Evolutionary conservation across 2,888 invertebrate genomes (phyloP).

Genomic region (Latrodectus hesperus): DNA sequence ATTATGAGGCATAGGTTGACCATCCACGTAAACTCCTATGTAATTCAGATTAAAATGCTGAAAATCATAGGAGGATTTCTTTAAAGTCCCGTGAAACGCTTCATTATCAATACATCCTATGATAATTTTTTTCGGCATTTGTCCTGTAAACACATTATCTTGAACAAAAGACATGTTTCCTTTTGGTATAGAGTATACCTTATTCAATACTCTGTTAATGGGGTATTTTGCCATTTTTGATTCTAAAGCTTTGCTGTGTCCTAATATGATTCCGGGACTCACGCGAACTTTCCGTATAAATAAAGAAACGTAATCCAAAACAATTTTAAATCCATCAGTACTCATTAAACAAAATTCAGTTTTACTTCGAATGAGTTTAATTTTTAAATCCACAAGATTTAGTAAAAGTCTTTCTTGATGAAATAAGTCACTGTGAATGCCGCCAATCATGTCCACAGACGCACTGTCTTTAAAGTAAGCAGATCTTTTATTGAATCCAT

Average conservation of each 20-base stretch:
- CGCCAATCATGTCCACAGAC: slow-evolving; percentile 47
- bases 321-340: slow-evolving; percentile 54
- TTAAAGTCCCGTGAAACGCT: neutral
- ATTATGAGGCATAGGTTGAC: slow-evolving; percentile 25
- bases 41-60: slow-evolving; percentile 21
- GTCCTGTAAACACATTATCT: slow-evolving; percentile 73
- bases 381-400: slow-evolving; percentile 41
- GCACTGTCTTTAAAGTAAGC: slow-evolving; percentile 31
- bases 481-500: slow-evolving; percentile 19
- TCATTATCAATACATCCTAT: slow-evolving; percentile 16
- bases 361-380: slow-evolving; percentile 45
- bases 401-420: slow-evolving; percentile 41
- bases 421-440: slow-evolving; percentile 49
- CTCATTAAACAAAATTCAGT: slow-evolving; percentile 52
- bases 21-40: slow-evolving; percentile 29
- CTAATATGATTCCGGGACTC: slow-evolving; percentile 71
- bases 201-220: slow-evolving; percentile 17
- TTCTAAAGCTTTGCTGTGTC: slow-evolving; percentile 21
- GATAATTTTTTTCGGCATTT: slow-evolving; percentile 70
- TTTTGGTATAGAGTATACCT: slow-evolving; percentile 34
- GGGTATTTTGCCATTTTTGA: slow-evolving; percentile 31
- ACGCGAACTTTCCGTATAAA: slow-evolving; percentile 70
- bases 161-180: slow-evolving; percentile 71
- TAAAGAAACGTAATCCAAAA: slow-evolving; percentile 70
- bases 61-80: slow-evolving; percentile 13